phyloP scores from a whole-genome alignment of 2,113 vertebrate species.

The Myrmophylax atrothorax region DNA sequence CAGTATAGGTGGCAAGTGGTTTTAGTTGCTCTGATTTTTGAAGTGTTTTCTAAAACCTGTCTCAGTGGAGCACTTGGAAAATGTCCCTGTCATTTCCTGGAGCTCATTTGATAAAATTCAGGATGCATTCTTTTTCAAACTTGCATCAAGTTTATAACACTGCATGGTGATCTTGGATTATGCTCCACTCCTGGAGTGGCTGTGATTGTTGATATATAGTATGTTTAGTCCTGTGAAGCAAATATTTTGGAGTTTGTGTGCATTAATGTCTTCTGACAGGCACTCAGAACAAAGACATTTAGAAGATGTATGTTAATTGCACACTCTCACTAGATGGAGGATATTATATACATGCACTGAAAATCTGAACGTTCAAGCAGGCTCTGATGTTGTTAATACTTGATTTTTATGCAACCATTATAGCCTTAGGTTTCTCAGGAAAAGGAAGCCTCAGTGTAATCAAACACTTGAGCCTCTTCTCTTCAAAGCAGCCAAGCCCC shows the following conservation, averaged over 20 bases:
- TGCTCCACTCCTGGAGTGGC: not conserved
- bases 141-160: not conserved
- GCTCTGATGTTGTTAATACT: not conserved
- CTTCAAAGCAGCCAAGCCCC: not conserved
- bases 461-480: not conserved
- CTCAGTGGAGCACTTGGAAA: not conserved
- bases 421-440: not conserved
- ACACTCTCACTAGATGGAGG: not conserved
- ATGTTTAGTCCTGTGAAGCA: not conserved
- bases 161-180: rapidly evolving
- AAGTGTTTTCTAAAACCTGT: not conserved
- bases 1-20: not conserved
- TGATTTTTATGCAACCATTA: not conserved
- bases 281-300: not conserved
- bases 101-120: not conserved
- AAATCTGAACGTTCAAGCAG: not conserved
- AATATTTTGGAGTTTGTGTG: not conserved
- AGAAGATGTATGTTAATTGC: not conserved
- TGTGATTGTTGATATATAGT: not conserved
- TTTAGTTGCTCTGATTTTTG: not conserved
- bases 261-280: not conserved
- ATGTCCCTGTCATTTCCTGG: not conserved
- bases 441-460: not conserved
- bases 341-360: not conserved
- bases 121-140: not conserved